phyloP scores from a whole-genome alignment of 2,797 vertebrate species.

The Macropodus opercularis region DNA sequence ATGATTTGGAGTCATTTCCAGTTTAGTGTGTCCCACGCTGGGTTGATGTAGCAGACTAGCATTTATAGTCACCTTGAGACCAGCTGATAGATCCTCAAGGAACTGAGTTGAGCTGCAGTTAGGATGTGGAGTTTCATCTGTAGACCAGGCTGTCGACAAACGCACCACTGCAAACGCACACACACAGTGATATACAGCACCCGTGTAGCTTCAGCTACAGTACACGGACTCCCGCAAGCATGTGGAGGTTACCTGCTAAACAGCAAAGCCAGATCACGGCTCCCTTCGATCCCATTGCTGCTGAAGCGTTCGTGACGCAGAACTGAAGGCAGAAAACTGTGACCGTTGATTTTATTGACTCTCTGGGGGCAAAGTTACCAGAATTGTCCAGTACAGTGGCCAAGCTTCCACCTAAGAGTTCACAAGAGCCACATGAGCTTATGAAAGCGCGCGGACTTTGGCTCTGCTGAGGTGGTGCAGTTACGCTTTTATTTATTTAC shows the following conservation, averaged over 20 bases:
- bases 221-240: too few relatives aligned
- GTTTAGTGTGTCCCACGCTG: not conserved
- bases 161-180: constrained; percentile 34
- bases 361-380: constrained; percentile 44
- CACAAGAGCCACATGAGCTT: not conserved
- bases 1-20: too few relatives aligned
- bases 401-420: constrained; percentile 5
- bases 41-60: rapidly evolving
- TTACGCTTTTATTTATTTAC: not conserved
- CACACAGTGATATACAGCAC: not conserved
- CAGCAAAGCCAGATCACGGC: constrained; percentile 32
- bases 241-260: too few relatives aligned
- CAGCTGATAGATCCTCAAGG: constrained; percentile 12
- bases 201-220: not conserved
- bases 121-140: not conserved
- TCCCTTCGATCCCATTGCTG: constrained; percentile 18
- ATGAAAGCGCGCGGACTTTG: constrained; percentile 7
- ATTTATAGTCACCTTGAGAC: constrained; percentile 49
- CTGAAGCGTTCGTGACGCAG: not conserved
- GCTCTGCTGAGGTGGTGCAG: not conserved
- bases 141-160: constrained; percentile 1
- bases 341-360: constrained; percentile 30
- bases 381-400: constrained; percentile 27
- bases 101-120: constrained; percentile 13
- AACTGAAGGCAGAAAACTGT: not conserved